Evolutionary conservation across 2,797 vertebrate genomes (phyloP), one percentile per base, ranked within the genome.

Genomic region (Poecile montanus): DNA sequence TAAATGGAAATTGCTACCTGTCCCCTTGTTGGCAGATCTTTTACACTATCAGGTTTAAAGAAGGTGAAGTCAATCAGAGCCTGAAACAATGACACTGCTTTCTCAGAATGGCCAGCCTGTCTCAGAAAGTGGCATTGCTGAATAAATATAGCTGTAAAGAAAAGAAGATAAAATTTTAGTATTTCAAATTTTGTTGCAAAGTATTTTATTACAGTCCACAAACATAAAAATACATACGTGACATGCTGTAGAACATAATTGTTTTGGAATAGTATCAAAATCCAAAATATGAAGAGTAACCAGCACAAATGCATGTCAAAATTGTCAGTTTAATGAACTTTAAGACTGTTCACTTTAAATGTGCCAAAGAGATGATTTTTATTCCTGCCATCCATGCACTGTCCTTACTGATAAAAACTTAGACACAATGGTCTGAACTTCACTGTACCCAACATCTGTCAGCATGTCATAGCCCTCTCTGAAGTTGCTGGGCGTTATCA

Each of bases 41-140:
- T 97, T 84, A 99, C 98, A 4, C 97, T 99, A 95, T 99, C 98
- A 6, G 99, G 99, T 94, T 99, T 99, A 95, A 98, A 99, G 97
- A 99, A 99, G 26, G 98, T 89, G 97, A 99, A 98, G 97, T 99
- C 98, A 76, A 97, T 97, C 98, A 99, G 97, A 85, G 99, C 98
- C 96, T 99, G 99, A 97, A 99, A 97, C 97, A 99, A 97, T 96
- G 98, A 93, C 93, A 99, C 88, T 54, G 98, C 98, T 98, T 99
- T 98, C 97, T 99, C 97, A 1, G 99, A 97, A 91, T 99, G 97
- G 57, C 99, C 97, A 20, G 99, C 94, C 97, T 99, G 98, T 89
- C 99, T 96, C 96, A 99, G 97, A 95, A 99, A 98, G 96, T 99
- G 98, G 96, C 99, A 98, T 90, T 99, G 98, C 97, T 99, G 95